Evolutionary conservation across 2,113 vertebrate species (phyloP).

Genomic region (Peromyscus californicus): DNA sequence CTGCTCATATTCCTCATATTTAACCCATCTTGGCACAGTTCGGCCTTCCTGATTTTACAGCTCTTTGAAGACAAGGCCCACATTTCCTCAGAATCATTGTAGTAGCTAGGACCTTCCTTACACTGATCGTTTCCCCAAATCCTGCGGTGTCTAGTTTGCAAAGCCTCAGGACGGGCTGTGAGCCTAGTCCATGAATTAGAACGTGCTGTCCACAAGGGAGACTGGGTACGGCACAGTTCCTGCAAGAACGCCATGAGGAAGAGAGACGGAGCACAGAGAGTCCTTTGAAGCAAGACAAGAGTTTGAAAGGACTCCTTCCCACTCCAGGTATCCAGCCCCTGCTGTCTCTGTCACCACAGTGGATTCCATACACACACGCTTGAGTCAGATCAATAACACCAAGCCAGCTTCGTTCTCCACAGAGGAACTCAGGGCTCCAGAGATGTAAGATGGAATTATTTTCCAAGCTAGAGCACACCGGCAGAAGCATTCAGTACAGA

Average conservation of each 20-base stretch:
- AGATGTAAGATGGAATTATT: neutral
- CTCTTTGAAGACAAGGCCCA: neutral
- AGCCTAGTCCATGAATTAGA: fast-evolving
- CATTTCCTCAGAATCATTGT: neutral
- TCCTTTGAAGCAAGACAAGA: neutral
- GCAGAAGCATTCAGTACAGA: neutral
- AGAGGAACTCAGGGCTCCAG: fast-evolving
- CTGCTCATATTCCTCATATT: too few relatives aligned
- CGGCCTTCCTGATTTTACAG: neutral
- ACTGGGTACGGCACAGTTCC: fast-evolving
- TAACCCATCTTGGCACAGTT: neutral
- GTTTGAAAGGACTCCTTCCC: fast-evolving
- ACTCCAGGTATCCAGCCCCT: neutral
- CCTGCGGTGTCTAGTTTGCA: fast-evolving
- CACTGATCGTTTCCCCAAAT: neutral
- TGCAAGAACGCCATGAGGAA: neutral
- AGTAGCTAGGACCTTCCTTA: neutral
- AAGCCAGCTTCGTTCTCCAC: neutral
- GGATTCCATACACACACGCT: fast-evolving
- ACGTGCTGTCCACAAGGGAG: neutral
- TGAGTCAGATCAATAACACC: neutral
- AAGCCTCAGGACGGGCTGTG: neutral
- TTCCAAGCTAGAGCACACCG: neutral
- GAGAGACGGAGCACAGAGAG: neutral
- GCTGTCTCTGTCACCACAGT: neutral